Base-by-base conservation (phyloP, 1,140 invertebrate genomes). In the Bombus waltoni region DNA sequence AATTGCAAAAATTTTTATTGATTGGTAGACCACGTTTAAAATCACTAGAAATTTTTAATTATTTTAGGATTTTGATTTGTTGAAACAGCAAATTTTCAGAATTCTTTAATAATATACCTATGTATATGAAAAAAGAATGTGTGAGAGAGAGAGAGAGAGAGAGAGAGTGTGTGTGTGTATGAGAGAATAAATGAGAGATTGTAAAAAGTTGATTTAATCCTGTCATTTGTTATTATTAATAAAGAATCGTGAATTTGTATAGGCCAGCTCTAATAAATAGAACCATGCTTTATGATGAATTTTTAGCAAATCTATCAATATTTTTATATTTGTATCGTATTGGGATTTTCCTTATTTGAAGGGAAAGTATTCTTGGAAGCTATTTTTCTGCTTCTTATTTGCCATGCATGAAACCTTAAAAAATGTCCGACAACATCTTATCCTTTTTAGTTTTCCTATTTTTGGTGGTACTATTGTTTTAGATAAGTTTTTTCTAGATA, bases 191-290 rank as follows among this genome's bases (percentile, higher is more conserved):
- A 40, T 38, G 79, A 74, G 38, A 86, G 44, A 57, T 88, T 88
- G 87, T 88, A 88, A 83, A 88, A 88, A 88, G 87, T 79, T 75
- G 62, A 81, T 84, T 83, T 78, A 86, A 83, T 79, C 53, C 72
- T 88, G 66, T 88, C 74, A 62, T 79, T 86, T 73, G 72, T 88
- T 87, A 87, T 87, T 62, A 73, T 44, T 78, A 86, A 83, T 88
- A 86, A 88, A 81, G 59, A 78, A 77, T 59, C 80, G 47, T 80
- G 28, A 83, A 86, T 86, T 88, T 88, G 80, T 88, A 88, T 86
- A 88, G 59, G 78, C n/a, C 53, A 85, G 70, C 44, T 87, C 44
- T 87, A 87, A 87, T 87, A 85, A 87, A 87, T 85, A 79, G 75
- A 87, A 84, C 59, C 70, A 59, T 35, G 81, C 74, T 83, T 83